Conservation (phyloP, 2,113 vertebrate species). For the Stegastes partitus region DNA sequence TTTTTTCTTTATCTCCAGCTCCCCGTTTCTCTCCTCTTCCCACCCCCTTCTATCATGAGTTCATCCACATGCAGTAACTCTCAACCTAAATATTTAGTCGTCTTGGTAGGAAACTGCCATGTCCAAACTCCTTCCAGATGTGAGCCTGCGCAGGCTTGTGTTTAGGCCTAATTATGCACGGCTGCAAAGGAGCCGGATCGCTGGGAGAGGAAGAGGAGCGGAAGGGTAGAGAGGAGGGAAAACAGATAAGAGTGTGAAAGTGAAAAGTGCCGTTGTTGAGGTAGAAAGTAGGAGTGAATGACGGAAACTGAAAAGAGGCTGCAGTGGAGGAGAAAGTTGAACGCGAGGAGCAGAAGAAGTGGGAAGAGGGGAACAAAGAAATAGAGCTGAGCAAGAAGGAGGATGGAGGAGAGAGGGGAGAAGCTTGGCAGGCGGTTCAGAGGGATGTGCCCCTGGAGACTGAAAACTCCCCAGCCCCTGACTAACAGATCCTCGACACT, state of each 20-base stretch:
- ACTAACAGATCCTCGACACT: conserved; percentile 71
- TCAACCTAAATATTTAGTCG: conserved; percentile 91
- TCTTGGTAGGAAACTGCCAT: conserved; percentile 89
- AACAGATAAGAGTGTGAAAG: conserved; percentile 60
- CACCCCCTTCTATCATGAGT: conserved; percentile 79
- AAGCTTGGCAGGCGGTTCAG: conserved; percentile 82
- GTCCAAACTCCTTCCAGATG: conserved; percentile 90
- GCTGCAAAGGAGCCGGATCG: conserved; percentile 80
- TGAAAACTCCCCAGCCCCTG: conserved; percentile 73
- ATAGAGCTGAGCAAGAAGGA: conserved; percentile 44
- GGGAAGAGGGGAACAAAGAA: conserved; percentile 55
- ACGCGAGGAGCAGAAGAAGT: conserved; percentile 38
- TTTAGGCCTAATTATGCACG: conserved; percentile 87
- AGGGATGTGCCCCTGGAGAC: conserved; percentile 80
- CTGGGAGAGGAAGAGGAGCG: conserved; percentile 70
- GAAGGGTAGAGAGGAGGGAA: conserved; percentile 49
- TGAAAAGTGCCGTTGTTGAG: conserved; percentile 33
- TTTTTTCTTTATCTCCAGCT: conserved; percentile 68
- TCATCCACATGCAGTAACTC: conserved; percentile 89
- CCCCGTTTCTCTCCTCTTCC: conserved; percentile 59
- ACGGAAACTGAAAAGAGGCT: conserved; percentile 40
- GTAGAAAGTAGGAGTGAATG: conserved; percentile 34
- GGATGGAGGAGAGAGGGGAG: conserved; percentile 65
- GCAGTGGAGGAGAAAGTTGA: conserved; percentile 47
- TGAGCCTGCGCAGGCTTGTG: conserved; percentile 84